Evolutionary conservation across 2,113 vertebrate genomes (phyloP).

Genomic region (Psittacara wagleri): DNA sequence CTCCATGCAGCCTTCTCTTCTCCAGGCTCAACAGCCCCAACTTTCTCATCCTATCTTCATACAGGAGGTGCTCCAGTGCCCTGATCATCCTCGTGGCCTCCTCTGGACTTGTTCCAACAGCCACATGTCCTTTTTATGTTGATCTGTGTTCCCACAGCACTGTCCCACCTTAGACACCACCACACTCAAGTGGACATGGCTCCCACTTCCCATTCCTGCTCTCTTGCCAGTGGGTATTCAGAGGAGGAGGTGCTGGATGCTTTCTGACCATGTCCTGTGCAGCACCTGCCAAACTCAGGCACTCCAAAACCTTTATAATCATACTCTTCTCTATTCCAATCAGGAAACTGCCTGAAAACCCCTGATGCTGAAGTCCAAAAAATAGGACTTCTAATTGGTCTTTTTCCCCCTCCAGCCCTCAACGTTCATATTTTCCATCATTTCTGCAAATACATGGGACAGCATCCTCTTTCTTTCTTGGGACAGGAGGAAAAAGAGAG

Average conservation of each 20-base stretch:
- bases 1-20: too few relatives aligned
- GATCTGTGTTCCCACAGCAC: accelerated
- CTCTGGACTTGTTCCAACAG: not conserved
- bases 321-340: constrained; percentile 32
- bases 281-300: not conserved
- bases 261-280: not conserved
- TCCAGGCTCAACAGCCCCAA: too few relatives aligned
- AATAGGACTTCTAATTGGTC: not conserved
- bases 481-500: not conserved
- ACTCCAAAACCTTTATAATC: constrained; percentile 23
- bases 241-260: not conserved
- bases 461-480: not conserved
- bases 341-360: constrained; percentile 40
- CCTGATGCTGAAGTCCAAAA: not conserved
- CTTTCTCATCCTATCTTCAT: not conserved
- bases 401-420: not conserved
- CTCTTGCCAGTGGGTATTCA: accelerated
- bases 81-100: not conserved
- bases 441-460: not conserved
- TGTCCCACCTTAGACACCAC: not conserved
- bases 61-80: accelerated
- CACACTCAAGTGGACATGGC: accelerated
- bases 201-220: not conserved
- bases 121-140: not conserved
- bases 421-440: constrained; percentile 33